Base-by-base conservation (phyloP, 2,888 invertebrate species). In the Hirtodrosophila duncani region DNA sequence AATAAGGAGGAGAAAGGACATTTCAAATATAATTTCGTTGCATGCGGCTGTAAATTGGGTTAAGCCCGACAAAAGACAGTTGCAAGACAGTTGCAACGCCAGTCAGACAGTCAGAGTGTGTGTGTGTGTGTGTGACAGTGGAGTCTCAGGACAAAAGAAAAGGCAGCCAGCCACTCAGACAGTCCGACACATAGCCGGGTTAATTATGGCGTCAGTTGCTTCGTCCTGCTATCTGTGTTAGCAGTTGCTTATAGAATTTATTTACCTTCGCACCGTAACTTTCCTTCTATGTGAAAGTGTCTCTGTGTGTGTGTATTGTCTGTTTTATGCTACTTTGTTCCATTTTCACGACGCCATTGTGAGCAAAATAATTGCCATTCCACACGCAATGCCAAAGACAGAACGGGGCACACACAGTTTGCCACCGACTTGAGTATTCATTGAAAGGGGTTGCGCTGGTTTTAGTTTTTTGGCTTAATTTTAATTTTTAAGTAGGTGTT, bases 41-140 rank as follows among this genome's bases (percentile, higher is more conserved):
- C 57, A 60, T 55, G 44, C 55, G n/a, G 52, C 43, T 61, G 50
- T 51, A 68, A 80, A 77, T 80, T 80, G 60, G 69, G 64, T 63
- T 77, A 55, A 63, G 48, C 50, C 36, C 51, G 53, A 24, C 59
- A 16, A 45, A 42, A 37, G 59, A 39, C 44, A 36, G 52, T 44
- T 36, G 18, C 36, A 58, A 59, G 59, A 50, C 57, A 56, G 52
- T 59, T 37, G 33, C 37, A 55, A 38, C 27, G 51, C 53, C 45
- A 55, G 36, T 29, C 26, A 36, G 16, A 10, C 1, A 11, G 16
- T 9, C 48, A 24, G 41, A 24, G 31, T n/a, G n/a, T n/a, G n/a
- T n/a, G n/a, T n/a, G n/a, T n/a, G n/a, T n/a, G n/a, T n/a, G n/a
- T n/a, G n/a, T n/a, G n/a, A n/a, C n/a, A n/a, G n/a, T n/a, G n/a